Evolutionary conservation across 2,797 vertebrate genomes (phyloP), one percentile per base, ranked within the genome.

Genomic region (Sebastes goodei): DNA sequence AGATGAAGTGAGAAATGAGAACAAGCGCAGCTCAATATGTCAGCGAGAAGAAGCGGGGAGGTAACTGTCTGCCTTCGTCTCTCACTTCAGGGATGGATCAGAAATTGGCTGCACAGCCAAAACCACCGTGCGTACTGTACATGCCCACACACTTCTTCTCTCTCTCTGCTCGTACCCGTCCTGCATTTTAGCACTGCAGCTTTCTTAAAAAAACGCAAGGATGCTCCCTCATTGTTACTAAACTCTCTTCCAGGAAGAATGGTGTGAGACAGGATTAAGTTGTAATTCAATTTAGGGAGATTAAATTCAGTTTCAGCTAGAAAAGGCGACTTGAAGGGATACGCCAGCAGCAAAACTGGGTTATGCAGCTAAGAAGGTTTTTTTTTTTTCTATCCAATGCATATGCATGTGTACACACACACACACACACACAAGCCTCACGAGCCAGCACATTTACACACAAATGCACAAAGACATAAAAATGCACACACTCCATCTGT

Each of bases 241-340:
- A 76, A 71, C 32, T 30, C n/a, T 72, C 27, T 57, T 74, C 80
- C 62, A 29, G 65, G 61, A 33, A 25, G 42, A 79, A 68, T n/a
- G 61, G 30, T 12, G 61, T 46, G 60, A 62, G 70, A 63, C 59
- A 20, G 80, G 86, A 88, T 88, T 88, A 89, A 74, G 61, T 83
- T 82, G 82, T 86, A 87, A 88, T 89, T 88, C 68, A 88, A 81
- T 87, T 87, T 72, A 27, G 63, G 66, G 55, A 78, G 89, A 86
- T 91, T 89, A 83, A 76, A 84, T 81, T 69, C 56, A 42, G 14
- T 71, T 86, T 83, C 27, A 29, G 63, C 49, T 9, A 8, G 42
- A 38, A 59, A 42, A 86, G 32, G 55, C 6, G 2, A 72, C 25
- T 79, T 38, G 42, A 59, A 76, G 74, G 32, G 42, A 70, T 33